Percentiles rank a stretch among this genome's conserved stretches.
phyloP scores from a whole-genome alignment of 2,797 vertebrate genomes.

The Mustela erminea region DNA sequence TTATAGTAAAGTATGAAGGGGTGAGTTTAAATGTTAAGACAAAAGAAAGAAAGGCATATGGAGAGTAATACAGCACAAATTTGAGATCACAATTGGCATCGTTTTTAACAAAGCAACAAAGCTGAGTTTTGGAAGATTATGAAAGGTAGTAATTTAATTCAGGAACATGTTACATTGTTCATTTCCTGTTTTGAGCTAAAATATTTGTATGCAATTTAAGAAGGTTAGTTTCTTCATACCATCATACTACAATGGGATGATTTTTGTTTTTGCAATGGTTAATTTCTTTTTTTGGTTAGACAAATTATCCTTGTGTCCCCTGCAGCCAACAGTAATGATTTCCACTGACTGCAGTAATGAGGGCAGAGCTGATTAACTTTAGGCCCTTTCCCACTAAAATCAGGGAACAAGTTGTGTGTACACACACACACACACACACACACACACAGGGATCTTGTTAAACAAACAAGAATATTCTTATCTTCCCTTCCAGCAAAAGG shows the following conservation, averaged over 20 bases:
- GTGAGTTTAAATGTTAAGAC: slow-evolving; percentile 68
- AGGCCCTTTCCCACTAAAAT: slow-evolving; percentile 72
- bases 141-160: slow-evolving; percentile 51
- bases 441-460: neutral
- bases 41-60: slow-evolving; percentile 73
- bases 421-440: no score
- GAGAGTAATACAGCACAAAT: slow-evolving; percentile 53
- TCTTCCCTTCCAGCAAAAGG: slow-evolving; percentile 39
- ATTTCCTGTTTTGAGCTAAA: slow-evolving; percentile 49
- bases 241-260: slow-evolving; percentile 55
- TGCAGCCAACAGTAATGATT: slow-evolving; percentile 84
- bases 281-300: slow-evolving; percentile 81
- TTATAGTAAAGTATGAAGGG: slow-evolving; percentile 33
- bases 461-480: slow-evolving; percentile 42
- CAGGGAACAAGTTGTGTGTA: slow-evolving; percentile 69
- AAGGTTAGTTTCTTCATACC: slow-evolving; percentile 52
- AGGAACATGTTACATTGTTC: neutral
- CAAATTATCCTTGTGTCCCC: slow-evolving; percentile 82
- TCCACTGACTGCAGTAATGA: slow-evolving; percentile 80
- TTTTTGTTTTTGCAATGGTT: slow-evolving; percentile 69
- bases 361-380: slow-evolving; percentile 83
- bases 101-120: slow-evolving; percentile 52
- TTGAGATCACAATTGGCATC: slow-evolving; percentile 23
- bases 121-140: slow-evolving; percentile 60
- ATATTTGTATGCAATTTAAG: slow-evolving; percentile 65